A percentile compares a stretch with the other conserved stretches of the same genome.
Evolutionary conservation across 2,797 vertebrate genomes (phyloP).

Genomic region (Catamblyrhynchus diadema): DNA sequence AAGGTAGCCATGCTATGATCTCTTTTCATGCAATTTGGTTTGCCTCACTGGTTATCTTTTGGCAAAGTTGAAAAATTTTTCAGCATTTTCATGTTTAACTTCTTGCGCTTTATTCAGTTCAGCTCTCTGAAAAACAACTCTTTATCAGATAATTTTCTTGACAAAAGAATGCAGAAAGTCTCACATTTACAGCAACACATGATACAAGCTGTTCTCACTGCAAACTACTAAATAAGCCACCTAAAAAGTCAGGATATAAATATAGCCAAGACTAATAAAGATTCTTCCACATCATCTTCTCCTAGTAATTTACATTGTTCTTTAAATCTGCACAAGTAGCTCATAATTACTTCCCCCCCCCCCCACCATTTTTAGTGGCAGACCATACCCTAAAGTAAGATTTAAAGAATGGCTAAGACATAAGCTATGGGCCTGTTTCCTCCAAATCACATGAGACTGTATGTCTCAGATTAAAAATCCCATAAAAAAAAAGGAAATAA

Average conservation of each 20-base stretch:
- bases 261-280: slow-evolving; percentile 57
- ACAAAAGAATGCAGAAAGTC: neutral
- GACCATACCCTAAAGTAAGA: slow-evolving; percentile 78
- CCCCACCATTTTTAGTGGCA: slow-evolving; percentile 73
- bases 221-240: slow-evolving; percentile 33
- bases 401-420: slow-evolving; percentile 77
- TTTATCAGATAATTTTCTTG: slow-evolving; percentile 14
- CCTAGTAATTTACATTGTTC: slow-evolving; percentile 45
- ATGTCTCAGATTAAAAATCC: slow-evolving; percentile 69
- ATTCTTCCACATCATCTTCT: slow-evolving; percentile 61
- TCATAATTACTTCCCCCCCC: slow-evolving; percentile 56
- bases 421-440: slow-evolving; percentile 68
- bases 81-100: neutral
- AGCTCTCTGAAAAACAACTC: neutral
- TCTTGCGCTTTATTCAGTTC: neutral
- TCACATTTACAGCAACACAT: neutral
- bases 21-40: neutral
- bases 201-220: neutral
- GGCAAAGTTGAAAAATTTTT: neutral
- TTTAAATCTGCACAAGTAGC: slow-evolving; percentile 65
- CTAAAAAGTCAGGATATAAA: slow-evolving; percentile 57
- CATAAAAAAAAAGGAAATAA: slow-evolving; percentile 70
- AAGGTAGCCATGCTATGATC: neutral
- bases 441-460: neutral
- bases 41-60: neutral